Conservation (phyloP, 2,797 vertebrate genomes). For the Sebastolobus altivelis region DNA sequence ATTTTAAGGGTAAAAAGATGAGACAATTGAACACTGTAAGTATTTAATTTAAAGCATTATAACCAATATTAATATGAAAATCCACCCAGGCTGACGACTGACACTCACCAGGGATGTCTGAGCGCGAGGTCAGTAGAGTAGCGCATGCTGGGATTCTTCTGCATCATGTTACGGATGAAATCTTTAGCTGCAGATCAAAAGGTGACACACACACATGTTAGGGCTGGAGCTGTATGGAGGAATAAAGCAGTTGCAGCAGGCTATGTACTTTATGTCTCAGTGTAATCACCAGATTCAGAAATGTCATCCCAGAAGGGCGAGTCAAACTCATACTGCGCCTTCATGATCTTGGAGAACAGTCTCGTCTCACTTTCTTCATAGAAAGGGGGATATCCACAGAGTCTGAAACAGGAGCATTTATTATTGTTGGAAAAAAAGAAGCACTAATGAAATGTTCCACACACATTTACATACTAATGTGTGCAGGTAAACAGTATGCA, state of each 20-base stretch:
- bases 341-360: conserved; percentile 97
- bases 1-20: neutral
- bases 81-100: neutral
- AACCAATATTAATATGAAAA: neutral
- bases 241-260: neutral
- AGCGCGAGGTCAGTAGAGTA: conserved; percentile 93
- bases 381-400: conserved; percentile 98
- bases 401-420: conserved; percentile 75
- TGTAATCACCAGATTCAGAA: conserved; percentile 91
- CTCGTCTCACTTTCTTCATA: conserved; percentile 95
- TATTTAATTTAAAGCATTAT: neutral
- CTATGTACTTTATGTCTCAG: rapidly evolving
- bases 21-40: neutral
- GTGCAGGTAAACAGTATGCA: neutral
- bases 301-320: conserved; percentile 99
- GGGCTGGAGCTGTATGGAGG: neutral
- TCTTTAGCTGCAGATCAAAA: conserved; percentile 89
- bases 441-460: no score
- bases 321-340: conserved; percentile 97
- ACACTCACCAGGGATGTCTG: conserved; percentile 93
- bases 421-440: neutral
- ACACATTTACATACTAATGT: neutral
- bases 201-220: neutral
- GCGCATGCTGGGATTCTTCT: conserved; percentile 92
- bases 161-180: conserved; percentile 95